Conservation (phyloP, 2,888 invertebrate genomes). For the Pristionchus exspectatus region DNA sequence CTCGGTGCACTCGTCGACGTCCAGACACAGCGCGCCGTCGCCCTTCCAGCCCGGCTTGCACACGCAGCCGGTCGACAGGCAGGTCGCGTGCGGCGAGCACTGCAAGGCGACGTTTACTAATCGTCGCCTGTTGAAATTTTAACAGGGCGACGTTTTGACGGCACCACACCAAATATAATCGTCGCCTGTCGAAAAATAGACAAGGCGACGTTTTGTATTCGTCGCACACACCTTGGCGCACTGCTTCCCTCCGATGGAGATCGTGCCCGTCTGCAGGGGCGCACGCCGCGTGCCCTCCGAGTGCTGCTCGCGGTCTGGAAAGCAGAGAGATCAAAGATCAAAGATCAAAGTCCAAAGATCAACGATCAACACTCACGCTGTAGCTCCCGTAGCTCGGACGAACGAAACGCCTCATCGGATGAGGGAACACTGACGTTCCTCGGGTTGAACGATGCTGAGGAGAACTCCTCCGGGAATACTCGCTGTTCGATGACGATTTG, state of each 20-base stretch:
- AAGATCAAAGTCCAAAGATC: background rate
- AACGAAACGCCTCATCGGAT: background rate
- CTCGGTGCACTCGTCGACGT: conserved; percentile 61
- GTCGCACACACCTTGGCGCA: conserved; percentile 35
- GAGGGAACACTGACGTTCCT: background rate
- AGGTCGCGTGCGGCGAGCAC: conserved; percentile 50
- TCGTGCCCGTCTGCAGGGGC: background rate
- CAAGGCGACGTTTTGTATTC: background rate
- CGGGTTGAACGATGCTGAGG: conserved; percentile 10
- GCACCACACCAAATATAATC: background rate
- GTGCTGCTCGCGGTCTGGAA: conserved; percentile 17
- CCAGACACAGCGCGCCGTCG: conserved; percentile 59
- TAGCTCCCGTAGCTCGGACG: background rate
- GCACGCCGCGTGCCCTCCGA: conserved; percentile 24
- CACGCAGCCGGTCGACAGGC: conserved; percentile 54
- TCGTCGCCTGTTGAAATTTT: background rate
- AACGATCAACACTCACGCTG: conserved; percentile 19
- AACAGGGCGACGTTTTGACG: background rate
- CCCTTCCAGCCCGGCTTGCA: conserved; percentile 61
- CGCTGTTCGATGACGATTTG: background rate
- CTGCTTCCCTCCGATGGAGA: conserved; percentile 39
- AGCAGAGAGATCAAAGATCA: background rate
- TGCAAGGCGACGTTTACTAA: background rate
- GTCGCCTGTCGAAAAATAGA: background rate
- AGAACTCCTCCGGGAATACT: conserved; percentile 27